Conservation (phyloP, 2,797 vertebrate species). For the Myotis planiceps region DNA sequence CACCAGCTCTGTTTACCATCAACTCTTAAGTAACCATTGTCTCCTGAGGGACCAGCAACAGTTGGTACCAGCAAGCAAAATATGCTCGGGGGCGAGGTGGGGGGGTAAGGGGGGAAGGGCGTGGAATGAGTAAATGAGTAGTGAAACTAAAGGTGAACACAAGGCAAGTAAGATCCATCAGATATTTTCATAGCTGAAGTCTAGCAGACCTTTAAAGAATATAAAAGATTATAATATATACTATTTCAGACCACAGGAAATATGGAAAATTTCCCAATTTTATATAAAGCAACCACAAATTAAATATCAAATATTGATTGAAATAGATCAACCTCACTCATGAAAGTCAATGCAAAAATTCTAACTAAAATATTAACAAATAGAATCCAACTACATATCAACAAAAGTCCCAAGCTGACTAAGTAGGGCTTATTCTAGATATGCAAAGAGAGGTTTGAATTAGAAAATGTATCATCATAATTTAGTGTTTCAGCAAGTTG, state of each 20-base stretch:
- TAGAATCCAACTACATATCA: neutral
- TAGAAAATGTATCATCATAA: neutral
- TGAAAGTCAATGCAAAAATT: neutral
- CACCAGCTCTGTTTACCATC: neutral
- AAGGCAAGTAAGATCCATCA: neutral
- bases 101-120: rapidly evolving
- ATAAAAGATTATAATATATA: neutral
- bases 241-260: neutral
- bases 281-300: neutral
- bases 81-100: rapidly evolving
- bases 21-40: neutral
- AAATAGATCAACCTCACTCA: neutral
- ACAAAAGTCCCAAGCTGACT: neutral
- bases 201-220: neutral
- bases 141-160: neutral
- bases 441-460: neutral
- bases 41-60: neutral
- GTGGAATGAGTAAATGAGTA: neutral
- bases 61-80: neutral
- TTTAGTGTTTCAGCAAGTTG: neutral
- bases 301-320: neutral
- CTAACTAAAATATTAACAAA: neutral
- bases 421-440: neutral
- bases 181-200: neutral
- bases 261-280: neutral